Evolutionary conservation across 2,113 vertebrate genomes (phyloP), one percentile per base, ranked within the genome.

Genomic region (Syrmaticus mikado): DNA sequence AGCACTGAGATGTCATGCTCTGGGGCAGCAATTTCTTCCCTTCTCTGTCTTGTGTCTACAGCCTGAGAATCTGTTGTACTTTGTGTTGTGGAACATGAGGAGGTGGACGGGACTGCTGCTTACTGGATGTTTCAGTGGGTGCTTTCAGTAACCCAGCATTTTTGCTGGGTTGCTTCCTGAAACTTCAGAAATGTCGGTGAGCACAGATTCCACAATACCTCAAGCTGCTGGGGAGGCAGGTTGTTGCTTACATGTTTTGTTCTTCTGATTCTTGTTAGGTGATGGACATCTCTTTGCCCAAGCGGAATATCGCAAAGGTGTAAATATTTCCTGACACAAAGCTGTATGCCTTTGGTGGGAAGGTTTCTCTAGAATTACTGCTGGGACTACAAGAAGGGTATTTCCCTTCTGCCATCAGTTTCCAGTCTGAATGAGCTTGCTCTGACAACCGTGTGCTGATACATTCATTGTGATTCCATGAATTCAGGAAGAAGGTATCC

Each of bases 301-400:
- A 55, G 89, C 34, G 70, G 62, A 79, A 76, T 67, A 34, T 74
- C 38, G 45, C 55, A 41, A 14, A 60, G 76, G 8, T 6, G 40
- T 8, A 81, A 68, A 72, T 38, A n/a, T 36, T 70, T 5, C 50
- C 34, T 82, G 71, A 57, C 82, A 87, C 52, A 60, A 20, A 67
- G 1, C n/a, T 65, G 40, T 40, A 30, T 86, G 43, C 75, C 62
- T 93, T 82, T 76, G 58, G 6, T 75, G 86, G 93, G 89, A 80
- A 85, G 91, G 79, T 80, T 91, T 87, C 93, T 85, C 41, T 74
- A 72, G 76, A 92, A 91, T 80, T 92, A 68, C 87, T 43, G 4
- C n/a, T 53, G 65, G 46, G 65, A 53, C 82, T 78, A 36, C 60
- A 78, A 46, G 27, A 82, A 65, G 75, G 71, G 60, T 17, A 57